A percentile compares a stretch with the other conserved stretches of the same genome.
phyloP scores from a whole-genome alignment of 2,113 vertebrate species.

The Chlorocebus sabaeus region DNA sequence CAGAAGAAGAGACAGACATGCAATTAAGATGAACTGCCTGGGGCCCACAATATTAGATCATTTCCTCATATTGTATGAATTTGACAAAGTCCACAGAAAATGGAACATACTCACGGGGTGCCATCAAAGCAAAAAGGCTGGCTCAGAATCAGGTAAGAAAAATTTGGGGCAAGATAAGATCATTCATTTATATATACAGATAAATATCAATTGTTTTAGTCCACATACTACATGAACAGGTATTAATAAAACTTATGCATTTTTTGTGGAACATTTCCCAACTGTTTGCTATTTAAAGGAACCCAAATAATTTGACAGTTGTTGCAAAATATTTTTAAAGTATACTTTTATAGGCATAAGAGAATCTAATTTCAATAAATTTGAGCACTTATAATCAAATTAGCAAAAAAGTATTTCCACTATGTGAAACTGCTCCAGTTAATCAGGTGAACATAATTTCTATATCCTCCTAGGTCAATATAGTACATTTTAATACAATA shows the following conservation, averaged over 20 bases:
- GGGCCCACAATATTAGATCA: constrained; percentile 19
- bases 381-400: constrained; percentile 40
- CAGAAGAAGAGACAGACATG: constrained; percentile 48
- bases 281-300: constrained; percentile 51
- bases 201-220: not conserved
- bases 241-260: constrained; percentile 37
- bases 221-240: not conserved
- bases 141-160: constrained; percentile 56
- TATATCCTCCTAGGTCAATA: constrained; percentile 58
- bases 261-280: constrained; percentile 39
- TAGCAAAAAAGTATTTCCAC: constrained; percentile 49
- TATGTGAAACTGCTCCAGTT: constrained; percentile 49
- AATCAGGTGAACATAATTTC: constrained; percentile 71
- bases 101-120: constrained; percentile 51
- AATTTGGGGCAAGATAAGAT: constrained; percentile 36
- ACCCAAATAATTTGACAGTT: constrained; percentile 17
- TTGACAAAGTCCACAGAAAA: constrained; percentile 57
- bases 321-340: constrained; percentile 46
- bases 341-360: constrained; percentile 38
- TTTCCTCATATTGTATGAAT: constrained; percentile 44
- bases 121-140: constrained; percentile 57
- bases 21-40: constrained; percentile 37
- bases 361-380: constrained; percentile 28
- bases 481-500: constrained; percentile 70
- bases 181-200: not conserved